Evolutionary conservation across 1,140 invertebrate species (phyloP).

Genomic region (Homarus americanus): DNA sequence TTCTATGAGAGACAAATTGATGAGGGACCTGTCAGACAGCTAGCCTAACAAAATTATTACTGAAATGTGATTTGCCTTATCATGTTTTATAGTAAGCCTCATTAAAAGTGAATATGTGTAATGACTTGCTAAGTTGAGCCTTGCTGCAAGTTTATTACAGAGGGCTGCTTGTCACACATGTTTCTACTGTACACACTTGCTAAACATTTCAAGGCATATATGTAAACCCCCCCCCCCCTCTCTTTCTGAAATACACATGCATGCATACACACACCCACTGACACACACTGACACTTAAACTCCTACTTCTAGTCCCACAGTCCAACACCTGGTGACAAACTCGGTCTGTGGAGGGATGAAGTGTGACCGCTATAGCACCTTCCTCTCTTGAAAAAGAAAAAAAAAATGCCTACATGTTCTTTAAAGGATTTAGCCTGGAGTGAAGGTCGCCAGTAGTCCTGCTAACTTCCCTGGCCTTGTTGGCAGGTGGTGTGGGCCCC

Average conservation of each 20-base stretch:
- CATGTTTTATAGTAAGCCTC: conserved; percentile 56
- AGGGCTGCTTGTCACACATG: conserved; percentile 41
- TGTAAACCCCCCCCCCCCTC: conserved; percentile 13
- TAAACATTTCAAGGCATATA: conserved; percentile 39
- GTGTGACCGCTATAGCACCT: neutral
- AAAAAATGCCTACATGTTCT: neutral
- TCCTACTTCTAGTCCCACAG: neutral
- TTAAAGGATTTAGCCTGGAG: neutral
- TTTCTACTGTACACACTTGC: conserved; percentile 56
- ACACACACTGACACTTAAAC: neutral
- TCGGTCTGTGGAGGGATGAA: neutral
- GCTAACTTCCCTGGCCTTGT: neutral
- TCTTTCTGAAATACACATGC: conserved; percentile 9
- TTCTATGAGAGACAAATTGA: conserved; percentile 37
- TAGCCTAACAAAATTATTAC: conserved; percentile 46
- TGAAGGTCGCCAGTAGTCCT: neutral
- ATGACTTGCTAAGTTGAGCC: conserved; percentile 37
- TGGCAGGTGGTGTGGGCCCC: neutral
- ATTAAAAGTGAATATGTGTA: conserved; percentile 48
- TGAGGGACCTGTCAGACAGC: conserved; percentile 42
- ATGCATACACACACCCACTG: conserved; percentile 22
- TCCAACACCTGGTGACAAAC: neutral
- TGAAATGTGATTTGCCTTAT: conserved; percentile 67
- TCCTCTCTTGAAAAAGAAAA: neutral
- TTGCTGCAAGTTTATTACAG: conserved; percentile 20